Percentiles rank a stretch among this genome's conserved stretches.
Evolutionary conservation across 2,797 vertebrate genomes (phyloP).

Genomic region (Takifugu rubripes): DNA sequence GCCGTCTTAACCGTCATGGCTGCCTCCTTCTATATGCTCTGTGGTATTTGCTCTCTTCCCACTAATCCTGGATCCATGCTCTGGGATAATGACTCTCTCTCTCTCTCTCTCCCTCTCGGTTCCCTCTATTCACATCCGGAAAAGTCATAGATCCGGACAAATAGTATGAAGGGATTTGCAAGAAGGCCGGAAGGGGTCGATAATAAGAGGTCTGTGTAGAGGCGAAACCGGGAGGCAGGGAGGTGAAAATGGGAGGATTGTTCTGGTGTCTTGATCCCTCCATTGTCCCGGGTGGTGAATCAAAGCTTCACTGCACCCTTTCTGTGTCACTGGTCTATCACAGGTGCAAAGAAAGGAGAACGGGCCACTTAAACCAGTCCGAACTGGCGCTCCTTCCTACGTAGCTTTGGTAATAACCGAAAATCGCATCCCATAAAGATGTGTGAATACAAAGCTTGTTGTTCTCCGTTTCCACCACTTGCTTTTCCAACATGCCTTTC

Average conservation of each 20-base stretch:
- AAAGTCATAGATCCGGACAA: constrained; percentile 64
- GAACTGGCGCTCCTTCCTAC: no score
- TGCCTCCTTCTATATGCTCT: constrained; percentile 44
- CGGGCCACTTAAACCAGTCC: constrained; percentile 33
- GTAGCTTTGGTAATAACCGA: no score
- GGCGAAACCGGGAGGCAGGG: constrained; percentile 49
- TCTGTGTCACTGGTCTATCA: constrained; percentile 58
- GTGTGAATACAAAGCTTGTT: constrained; percentile 11
- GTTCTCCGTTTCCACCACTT: constrained; percentile 13
- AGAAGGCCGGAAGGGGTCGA: constrained; percentile 51
- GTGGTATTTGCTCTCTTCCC: constrained; percentile 50
- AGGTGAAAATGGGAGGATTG: constrained; percentile 57
- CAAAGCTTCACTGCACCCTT: constrained; percentile 63
- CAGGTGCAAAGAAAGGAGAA: constrained; percentile 33
- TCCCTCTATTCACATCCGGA: constrained; percentile 53
- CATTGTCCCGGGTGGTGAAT: constrained; percentile 67
- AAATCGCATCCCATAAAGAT: not conserved
- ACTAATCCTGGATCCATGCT: constrained; percentile 67
- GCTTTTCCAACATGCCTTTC: constrained; percentile 41
- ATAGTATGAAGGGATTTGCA: constrained; percentile 65
- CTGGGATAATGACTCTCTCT: constrained; percentile 53
- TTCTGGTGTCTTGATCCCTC: constrained; percentile 70
- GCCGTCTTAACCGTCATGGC: constrained; percentile 44
- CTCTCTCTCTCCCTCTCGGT: constrained; percentile 18
- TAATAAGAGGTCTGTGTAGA: constrained; percentile 55